Conservation (phyloP, 35 echinoderm and acorn worm species). For the Amphiura filiformis region DNA sequence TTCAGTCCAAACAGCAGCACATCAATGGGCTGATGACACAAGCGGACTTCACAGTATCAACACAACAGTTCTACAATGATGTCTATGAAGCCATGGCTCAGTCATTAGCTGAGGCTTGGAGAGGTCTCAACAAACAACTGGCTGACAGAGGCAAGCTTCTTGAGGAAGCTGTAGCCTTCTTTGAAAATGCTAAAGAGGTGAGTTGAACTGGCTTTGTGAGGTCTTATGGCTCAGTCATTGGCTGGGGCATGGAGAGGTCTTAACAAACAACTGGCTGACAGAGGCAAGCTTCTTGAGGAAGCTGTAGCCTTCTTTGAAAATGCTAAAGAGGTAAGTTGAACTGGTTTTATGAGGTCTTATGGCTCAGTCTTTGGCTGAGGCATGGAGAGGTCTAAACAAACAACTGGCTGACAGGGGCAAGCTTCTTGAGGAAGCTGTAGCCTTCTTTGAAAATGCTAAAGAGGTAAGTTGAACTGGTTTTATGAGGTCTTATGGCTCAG, state of each 20-base stretch:
- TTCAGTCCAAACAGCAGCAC: slow-evolving; percentile 92
- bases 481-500: slow-evolving; percentile 97
- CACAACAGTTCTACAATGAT: slow-evolving; percentile 95
- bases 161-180: slow-evolving; percentile 79
- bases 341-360: slow-evolving; percentile 36
- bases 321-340: slow-evolving; percentile 59
- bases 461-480: slow-evolving; percentile 87
- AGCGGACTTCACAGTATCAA: slow-evolving; percentile 87
- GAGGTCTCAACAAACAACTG: slow-evolving; percentile 72
- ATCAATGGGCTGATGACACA: slow-evolving; percentile 87
- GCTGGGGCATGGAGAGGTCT: slow-evolving; percentile 94
- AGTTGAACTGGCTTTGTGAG: not conserved
- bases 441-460: slow-evolving; percentile 73
- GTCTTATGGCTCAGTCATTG: no score
- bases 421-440: slow-evolving; percentile 73
- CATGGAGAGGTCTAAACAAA: slow-evolving; percentile 82
- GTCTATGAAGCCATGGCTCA: slow-evolving; percentile 98
- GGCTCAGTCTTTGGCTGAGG: slow-evolving; percentile 90
- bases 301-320: slow-evolving; percentile 78
- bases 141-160: slow-evolving; percentile 76
- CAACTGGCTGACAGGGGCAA: slow-evolving; percentile 77
- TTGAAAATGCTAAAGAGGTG: slow-evolving; percentile 79
- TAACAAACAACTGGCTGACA: slow-evolving; percentile 71
- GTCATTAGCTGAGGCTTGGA: slow-evolving; percentile 91
- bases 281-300: slow-evolving; percentile 71